Base-by-base conservation (phyloP, 2,797 vertebrate species). In the Pseudopleuronectes americanus region DNA sequence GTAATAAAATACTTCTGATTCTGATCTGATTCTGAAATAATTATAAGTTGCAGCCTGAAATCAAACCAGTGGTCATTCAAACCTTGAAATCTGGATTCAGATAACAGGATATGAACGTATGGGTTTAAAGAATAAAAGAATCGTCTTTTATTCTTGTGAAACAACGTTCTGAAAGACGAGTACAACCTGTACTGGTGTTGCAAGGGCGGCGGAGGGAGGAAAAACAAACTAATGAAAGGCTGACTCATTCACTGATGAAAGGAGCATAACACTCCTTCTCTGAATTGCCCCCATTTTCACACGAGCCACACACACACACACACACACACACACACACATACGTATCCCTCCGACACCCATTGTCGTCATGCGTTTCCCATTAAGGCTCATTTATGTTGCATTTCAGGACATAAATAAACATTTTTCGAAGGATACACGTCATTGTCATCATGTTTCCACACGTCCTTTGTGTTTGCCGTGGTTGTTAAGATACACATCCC, bases 161-260 rank as follows among this genome's bases (percentile, higher is more conserved):
- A 16, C 26, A n/a, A 9, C 14, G 33, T 60, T 54, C n/a, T 36
- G 38, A 31, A 38, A 58, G 55, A 71, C 54, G 22, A 49, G 64
- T 14, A 24, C 41, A 71, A 22, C 23, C 59, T 76, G 79, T 51
- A 26, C 62, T 59, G 8, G 5, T 36, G 33, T 36, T 12, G 45
- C 49, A 38, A 13, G 9, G 14, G n/a, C 24, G 43, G 6, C n/a
- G 23, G 72, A 73, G 66, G 3, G 33, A 53, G 48, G 49, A 72
- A 74, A 80, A 81, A 69, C 65, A 65, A 24, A 19, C 66, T 67
- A 73, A 78, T 76, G 71, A 83, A 79, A 83, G 71, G 67, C 64
- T 77, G 81, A 88, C 66, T 86, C 71, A 81, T 81, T 79, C 45
- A 28, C 45, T 79, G 81, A 84, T 84, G 74, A 86, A 87, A 79